phyloP scores from a whole-genome alignment of 2,888 invertebrate species.

The Dione vanillae region DNA sequence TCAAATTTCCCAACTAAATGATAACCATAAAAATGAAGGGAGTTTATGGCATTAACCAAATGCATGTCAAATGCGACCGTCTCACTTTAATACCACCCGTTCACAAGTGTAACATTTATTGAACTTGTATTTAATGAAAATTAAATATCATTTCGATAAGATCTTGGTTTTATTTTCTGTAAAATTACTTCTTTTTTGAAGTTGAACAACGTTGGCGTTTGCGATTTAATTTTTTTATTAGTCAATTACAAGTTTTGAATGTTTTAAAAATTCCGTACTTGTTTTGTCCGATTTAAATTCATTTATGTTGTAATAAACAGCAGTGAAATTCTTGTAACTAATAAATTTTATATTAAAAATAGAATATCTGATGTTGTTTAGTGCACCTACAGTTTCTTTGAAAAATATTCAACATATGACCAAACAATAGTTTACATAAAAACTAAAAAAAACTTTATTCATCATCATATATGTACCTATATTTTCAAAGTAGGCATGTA shows the following conservation, averaged over 20 bases:
- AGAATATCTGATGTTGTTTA: neutral
- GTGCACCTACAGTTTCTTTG: neutral
- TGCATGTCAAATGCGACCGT: slow-evolving; percentile 79
- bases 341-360: neutral
- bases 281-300: neutral
- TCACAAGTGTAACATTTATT: slow-evolving; percentile 53
- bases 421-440: too few species aligned
- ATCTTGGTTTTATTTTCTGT: slow-evolving; percentile 3
- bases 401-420: neutral
- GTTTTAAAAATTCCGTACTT: neutral
- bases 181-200: neutral
- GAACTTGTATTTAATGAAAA: slow-evolving; percentile 9
- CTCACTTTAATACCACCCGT: slow-evolving; percentile 63
- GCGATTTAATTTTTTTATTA: neutral
- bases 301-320: slow-evolving; percentile 2
- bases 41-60: slow-evolving; percentile 80
- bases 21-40: slow-evolving; percentile 79
- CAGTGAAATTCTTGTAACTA: neutral
- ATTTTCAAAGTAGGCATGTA: neutral
- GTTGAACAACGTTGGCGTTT: neutral
- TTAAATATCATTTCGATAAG: slow-evolving; percentile 18
- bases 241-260: slow-evolving; percentile 10
- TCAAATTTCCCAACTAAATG: slow-evolving; percentile 76
- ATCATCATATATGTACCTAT: neutral
- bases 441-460: neutral